phyloP scores from a whole-genome alignment of 2,113 vertebrate genomes.

The Monarcha castaneiventris region DNA sequence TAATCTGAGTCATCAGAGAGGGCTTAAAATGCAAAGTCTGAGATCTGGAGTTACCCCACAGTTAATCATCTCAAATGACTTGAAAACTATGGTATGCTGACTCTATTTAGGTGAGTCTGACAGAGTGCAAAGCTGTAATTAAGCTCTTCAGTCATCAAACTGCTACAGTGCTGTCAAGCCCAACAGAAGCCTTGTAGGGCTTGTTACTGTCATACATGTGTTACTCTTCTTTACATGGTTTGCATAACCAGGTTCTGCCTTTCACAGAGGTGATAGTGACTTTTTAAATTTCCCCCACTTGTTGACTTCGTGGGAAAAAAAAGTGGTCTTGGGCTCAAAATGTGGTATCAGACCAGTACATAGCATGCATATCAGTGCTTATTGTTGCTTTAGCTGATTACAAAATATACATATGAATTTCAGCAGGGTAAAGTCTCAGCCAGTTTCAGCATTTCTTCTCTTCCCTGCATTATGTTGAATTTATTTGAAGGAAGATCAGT shows the following conservation, averaged over 20 bases:
- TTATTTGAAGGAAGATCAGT: not conserved
- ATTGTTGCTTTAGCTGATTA: not conserved
- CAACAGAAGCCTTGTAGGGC: not conserved
- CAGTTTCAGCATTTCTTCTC: not conserved
- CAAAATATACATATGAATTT: not conserved
- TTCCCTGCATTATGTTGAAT: not conserved
- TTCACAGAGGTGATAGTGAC: not conserved
- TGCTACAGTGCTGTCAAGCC: not conserved
- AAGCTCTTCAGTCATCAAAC: not conserved
- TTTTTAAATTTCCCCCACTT: not conserved
- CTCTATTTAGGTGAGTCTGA: not conserved
- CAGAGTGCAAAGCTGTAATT: not conserved
- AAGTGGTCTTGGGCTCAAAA: not conserved
- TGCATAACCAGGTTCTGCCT: not conserved
- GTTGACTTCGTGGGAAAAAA: not conserved
- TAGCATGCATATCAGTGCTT: not conserved
- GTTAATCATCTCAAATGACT: not conserved
- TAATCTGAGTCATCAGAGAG: not conserved
- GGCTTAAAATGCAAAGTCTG: not conserved
- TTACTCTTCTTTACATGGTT: not conserved
- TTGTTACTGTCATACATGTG: not conserved
- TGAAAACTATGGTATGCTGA: not conserved
- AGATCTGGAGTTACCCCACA: not conserved
- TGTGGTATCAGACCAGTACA: not conserved
- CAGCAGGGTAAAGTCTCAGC: not conserved